Evolutionary conservation across 2,888 invertebrate species (phyloP).

Genomic region (Homarus gammarus): DNA sequence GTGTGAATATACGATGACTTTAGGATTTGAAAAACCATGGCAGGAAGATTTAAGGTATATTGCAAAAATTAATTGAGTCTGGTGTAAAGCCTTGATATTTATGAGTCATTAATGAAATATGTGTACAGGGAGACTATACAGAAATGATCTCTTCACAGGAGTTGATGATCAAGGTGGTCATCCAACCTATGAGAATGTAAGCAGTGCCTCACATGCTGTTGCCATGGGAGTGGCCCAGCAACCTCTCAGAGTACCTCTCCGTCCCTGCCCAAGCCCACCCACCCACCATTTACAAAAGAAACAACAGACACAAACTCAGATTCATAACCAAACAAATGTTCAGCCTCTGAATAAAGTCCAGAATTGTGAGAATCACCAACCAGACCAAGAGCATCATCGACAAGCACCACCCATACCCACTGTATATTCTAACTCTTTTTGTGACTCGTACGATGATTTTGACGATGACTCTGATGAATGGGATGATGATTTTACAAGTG

Average conservation of each 20-base stretch:
- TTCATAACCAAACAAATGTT: slow-evolving; percentile 19
- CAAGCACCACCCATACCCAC: slow-evolving; percentile 20
- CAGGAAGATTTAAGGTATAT: too few species aligned
- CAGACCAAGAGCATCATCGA: not conserved
- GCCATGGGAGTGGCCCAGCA: slow-evolving; percentile 19
- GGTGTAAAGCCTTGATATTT: too few species aligned
- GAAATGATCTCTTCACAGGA: slow-evolving; percentile 10
- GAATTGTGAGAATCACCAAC: not conserved
- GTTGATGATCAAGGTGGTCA: not conserved
- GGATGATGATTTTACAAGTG: slow-evolving; percentile 45
- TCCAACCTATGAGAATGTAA: slow-evolving; percentile 43
- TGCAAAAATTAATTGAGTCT: too few species aligned
- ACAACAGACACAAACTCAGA: not conserved
- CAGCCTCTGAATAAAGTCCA: not conserved
- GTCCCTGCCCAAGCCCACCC: slow-evolving; percentile 65
- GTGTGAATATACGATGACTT: too few species aligned
- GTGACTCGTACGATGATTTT: slow-evolving; percentile 29
- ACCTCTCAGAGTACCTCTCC: slow-evolving; percentile 52
- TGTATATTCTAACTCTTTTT: slow-evolving; percentile 26
- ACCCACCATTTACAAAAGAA: slow-evolving; percentile 29
- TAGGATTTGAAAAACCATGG: too few species aligned
- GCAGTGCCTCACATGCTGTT: slow-evolving; percentile 9
- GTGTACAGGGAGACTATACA: too few species aligned
- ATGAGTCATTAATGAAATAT: too few species aligned
- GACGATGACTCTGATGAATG: slow-evolving; percentile 56